Conservation (phyloP, 1,140 invertebrate genomes). For the Bombus affinis region DNA sequence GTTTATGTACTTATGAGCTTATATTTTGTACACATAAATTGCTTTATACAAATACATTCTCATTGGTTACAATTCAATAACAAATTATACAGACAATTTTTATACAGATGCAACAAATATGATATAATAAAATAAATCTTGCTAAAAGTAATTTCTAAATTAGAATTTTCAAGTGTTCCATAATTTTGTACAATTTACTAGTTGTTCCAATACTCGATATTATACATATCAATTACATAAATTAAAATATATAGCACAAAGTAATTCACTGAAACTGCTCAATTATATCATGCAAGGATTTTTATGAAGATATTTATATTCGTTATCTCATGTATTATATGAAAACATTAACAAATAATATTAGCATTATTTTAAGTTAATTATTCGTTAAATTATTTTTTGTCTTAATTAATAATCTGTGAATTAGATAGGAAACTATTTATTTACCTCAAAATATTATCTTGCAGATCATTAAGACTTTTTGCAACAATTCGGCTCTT, state of each 20-base stretch:
- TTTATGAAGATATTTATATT: conserved; percentile 13
- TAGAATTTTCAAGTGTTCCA: conserved; percentile 7
- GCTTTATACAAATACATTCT: conserved; percentile 38
- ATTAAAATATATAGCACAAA: conserved; percentile 5
- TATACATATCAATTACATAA: conserved; percentile 26
- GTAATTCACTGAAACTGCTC: neutral
- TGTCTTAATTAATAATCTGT: neutral
- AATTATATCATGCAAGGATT: conserved; percentile 17
- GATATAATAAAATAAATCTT: conserved; percentile 30
- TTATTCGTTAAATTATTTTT: neutral
- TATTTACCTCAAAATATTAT: conserved; percentile 76
- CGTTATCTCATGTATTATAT: neutral
- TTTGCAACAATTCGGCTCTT: conserved; percentile 65
- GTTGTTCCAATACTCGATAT: conserved; percentile 15
- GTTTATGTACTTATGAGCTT: conserved; percentile 50
- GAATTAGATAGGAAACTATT: neutral
- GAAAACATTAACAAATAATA: neutral
- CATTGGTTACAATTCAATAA: neutral
- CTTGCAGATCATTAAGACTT: conserved; percentile 70
- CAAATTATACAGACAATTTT: neutral
- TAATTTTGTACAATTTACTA: conserved; percentile 28
- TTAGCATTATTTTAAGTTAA: neutral
- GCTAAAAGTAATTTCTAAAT: conserved; percentile 6
- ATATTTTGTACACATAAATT: conserved; percentile 48
- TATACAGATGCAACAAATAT: conserved; percentile 29